Conservation (phyloP, 1,140 invertebrate genomes). For the Drosophila sproati region DNA sequence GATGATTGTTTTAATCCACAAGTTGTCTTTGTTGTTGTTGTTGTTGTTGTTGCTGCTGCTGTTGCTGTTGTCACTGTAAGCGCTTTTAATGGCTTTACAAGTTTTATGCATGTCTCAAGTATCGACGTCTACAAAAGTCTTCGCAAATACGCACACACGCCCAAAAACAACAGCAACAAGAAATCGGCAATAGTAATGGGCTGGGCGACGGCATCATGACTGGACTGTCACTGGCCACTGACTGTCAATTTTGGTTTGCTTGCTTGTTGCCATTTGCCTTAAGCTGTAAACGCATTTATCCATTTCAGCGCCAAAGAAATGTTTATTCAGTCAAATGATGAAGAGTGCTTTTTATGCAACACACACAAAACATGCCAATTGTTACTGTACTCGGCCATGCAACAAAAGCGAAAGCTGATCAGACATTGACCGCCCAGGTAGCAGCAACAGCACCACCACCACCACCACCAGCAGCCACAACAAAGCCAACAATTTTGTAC, state of each 20-base stretch:
- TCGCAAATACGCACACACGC: slow-evolving; percentile 75
- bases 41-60: slow-evolving; percentile 14
- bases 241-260: slow-evolving; percentile 58
- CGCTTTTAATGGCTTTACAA: slow-evolving; percentile 65
- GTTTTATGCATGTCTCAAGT: slow-evolving; percentile 57
- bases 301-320: slow-evolving; percentile 62
- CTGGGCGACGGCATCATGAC: slow-evolving; percentile 67
- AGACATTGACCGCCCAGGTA: slow-evolving; percentile 33
- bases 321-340: slow-evolving; percentile 55
- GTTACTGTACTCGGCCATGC: slow-evolving; percentile 22
- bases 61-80: slow-evolving; percentile 34
- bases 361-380: slow-evolving; percentile 45
- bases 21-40: not conserved
- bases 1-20: slow-evolving; percentile 43
- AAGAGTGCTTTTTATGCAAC: slow-evolving; percentile 70
- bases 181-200: slow-evolving; percentile 56
- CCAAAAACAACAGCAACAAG: slow-evolving; percentile 41
- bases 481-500: not conserved
- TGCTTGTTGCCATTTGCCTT: slow-evolving; percentile 51
- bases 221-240: slow-evolving; percentile 42
- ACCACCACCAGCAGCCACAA: not conserved
- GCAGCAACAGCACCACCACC: slow-evolving; percentile 1
- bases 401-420: slow-evolving; percentile 70
- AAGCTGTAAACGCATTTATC: slow-evolving; percentile 81
- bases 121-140: slow-evolving; percentile 21